phyloP scores from a whole-genome alignment of 2,797 vertebrate genomes.

The Gymnocypris eckloni region DNA sequence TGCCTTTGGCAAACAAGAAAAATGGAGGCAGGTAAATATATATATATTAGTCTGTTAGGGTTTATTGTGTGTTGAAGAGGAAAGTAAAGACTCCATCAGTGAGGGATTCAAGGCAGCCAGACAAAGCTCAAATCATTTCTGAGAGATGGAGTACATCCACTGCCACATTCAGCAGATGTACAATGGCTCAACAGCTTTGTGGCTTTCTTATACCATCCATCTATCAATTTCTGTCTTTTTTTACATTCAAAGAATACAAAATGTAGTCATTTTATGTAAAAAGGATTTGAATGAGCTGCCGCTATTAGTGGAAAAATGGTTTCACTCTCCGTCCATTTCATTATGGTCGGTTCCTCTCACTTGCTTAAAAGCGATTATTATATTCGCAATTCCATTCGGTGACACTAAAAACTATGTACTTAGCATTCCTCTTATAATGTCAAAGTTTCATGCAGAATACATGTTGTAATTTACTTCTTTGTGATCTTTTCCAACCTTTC shows the following conservation, averaged over 20 bases:
- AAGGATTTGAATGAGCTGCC: not conserved
- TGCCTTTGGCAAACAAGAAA: not conserved
- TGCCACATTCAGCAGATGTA: constrained; percentile 1
- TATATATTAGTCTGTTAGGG: not conserved
- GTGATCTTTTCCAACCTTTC: not conserved
- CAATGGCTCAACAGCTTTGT: not conserved
- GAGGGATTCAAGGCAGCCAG: not conserved
- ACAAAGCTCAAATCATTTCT: constrained; percentile 5
- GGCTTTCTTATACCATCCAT: not conserved
- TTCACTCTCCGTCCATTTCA: not conserved
- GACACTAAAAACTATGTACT: not conserved
- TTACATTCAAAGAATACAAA: not conserved
- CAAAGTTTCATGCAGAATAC: not conserved
- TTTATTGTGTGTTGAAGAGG: constrained; percentile 32
- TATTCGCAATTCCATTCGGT: not conserved
- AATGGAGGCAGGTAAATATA: not conserved
- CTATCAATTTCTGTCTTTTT: not conserved
- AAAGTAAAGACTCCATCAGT: constrained; percentile 19
- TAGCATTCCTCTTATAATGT: not conserved
- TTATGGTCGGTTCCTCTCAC: not conserved
- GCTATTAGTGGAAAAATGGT: not conserved
- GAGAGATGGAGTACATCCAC: not conserved
- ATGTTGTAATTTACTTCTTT: not conserved
- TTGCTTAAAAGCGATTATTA: not conserved
- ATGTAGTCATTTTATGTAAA: not conserved